Evolutionary conservation across 2,797 vertebrate species (phyloP).

Genomic region (Dallia pectoralis): DNA sequence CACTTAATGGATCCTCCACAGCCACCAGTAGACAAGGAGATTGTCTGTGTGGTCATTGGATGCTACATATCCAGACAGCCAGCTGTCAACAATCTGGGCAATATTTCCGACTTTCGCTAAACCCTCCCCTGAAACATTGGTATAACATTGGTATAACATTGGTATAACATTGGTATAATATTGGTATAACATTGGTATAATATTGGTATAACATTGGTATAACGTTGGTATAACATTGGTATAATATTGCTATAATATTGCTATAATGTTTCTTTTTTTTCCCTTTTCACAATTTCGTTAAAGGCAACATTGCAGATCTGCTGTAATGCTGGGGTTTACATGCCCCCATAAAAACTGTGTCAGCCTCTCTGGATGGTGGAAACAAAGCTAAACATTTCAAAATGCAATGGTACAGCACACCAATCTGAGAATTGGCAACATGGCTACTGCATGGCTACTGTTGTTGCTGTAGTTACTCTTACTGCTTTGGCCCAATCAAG

Average conservation of each 20-base stretch:
- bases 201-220: neutral
- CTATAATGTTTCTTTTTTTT: too few species aligned
- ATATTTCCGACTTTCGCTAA: constrained; percentile 46
- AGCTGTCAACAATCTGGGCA: constrained; percentile 46
- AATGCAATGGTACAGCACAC: too few species aligned
- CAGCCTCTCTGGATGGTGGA: constrained; percentile 47
- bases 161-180: neutral
- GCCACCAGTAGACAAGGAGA: constrained; percentile 75
- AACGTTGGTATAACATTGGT: neutral
- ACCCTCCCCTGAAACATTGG: neutral
- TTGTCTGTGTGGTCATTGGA: constrained; percentile 71
- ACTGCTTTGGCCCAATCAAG: constrained; percentile 48
- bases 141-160: neutral
- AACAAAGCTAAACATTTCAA: constrained; percentile 45
- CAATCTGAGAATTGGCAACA: constrained; percentile 52
- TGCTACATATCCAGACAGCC: constrained; percentile 68
- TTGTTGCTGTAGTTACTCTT: constrained; percentile 67
- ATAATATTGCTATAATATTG: too few species aligned
- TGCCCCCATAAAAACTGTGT: constrained; percentile 55
- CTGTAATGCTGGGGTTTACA: constrained; percentile 20
- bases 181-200: neutral
- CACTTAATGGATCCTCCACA: constrained; percentile 73
- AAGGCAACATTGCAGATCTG: constrained; percentile 15
- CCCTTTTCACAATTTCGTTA: neutral
- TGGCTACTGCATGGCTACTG: constrained; percentile 56